These are phyloP conservation scores for Saguinus midas DNA, from an alignment of 2,113 vertebrate genomes.

Conservation along the genomic window DNA sequence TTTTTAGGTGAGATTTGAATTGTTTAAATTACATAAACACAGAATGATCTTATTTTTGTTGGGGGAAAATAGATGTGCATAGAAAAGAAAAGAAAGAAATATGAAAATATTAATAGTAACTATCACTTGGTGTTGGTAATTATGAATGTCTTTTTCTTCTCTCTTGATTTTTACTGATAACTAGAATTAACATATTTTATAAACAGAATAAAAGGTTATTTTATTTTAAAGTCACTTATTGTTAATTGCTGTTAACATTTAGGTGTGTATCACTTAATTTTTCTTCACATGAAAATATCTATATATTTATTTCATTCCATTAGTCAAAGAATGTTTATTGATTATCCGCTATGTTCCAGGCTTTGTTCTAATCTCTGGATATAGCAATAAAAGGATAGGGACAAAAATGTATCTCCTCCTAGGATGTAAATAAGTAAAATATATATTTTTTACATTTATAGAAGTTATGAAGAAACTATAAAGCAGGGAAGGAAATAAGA, in stretches of 20 bases:
- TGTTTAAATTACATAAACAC: background rate
- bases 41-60: background rate
- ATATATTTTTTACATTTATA: background rate
- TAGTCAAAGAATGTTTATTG: background rate
- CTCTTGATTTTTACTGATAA: background rate
- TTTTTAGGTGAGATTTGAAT: background rate
- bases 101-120: background rate
- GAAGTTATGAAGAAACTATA: background rate
- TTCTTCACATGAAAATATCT: background rate
- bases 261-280: background rate
- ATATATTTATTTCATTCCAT: background rate
- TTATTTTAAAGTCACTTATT: slow-evolving; percentile 29
- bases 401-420: background rate
- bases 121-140: background rate
- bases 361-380: background rate
- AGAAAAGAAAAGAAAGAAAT: background rate
- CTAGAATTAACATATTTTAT: background rate
- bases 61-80: background rate
- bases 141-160: background rate
- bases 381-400: background rate
- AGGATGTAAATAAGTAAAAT: background rate
- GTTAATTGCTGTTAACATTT: background rate
- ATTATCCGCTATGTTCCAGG: background rate
- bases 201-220: background rate
- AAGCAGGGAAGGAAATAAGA: background rate